Base-by-base conservation (phyloP, 2,888 invertebrate genomes). In the Drosophila leonis region DNA sequence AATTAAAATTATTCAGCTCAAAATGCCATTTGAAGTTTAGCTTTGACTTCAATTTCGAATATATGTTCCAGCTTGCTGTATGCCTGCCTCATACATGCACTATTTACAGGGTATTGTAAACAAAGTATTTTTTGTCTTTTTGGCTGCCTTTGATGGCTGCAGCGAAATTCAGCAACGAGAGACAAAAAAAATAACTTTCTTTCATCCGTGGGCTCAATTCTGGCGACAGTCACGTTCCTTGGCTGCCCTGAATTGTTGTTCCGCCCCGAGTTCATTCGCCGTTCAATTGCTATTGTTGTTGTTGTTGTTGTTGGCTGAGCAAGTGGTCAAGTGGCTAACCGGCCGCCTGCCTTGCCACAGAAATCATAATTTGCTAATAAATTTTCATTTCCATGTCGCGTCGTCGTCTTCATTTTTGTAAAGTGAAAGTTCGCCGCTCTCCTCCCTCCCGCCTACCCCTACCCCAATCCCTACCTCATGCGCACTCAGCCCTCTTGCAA, bases 301-400 rank as follows among this genome's bases (percentile, higher is more conserved):
- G 59, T 63, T 48, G 65, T 33, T 65, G 57, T 64, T 44, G 63
- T 37, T 64, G 55, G 65, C 65, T 62, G 74, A 68, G 68, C 80
- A 72, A 80, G 75, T 75, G 72, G 65, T 54, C 55, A 78, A 61
- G 78, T 67, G 64, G 71, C 54, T 44, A 27, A n/a, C 24, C 20
- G 44, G 54, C 63, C 57, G 63, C 41, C 56, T 51, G 70, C 39
- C 29, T 63, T 73, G 79, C 79, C 83, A 62, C 81, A 71, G 88
- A 82, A 83, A 83, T 85, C 84, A 84, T 84, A 84, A 84, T 88
- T 84, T 81, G 83, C 85, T 83, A 84, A 84, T 88, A 85, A 88
- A 84, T 84, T 84, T 84, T 70, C 85, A 85, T 83, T 88, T 85
- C 79, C 85, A 80, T 84, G 87, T 71, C 76, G 76, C 81, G 54